These are phyloP conservation scores for Beroe forskalii DNA, from an alignment of 37 sponge, comb jelly and placozoan species.

Conservation along the genomic window DNA sequence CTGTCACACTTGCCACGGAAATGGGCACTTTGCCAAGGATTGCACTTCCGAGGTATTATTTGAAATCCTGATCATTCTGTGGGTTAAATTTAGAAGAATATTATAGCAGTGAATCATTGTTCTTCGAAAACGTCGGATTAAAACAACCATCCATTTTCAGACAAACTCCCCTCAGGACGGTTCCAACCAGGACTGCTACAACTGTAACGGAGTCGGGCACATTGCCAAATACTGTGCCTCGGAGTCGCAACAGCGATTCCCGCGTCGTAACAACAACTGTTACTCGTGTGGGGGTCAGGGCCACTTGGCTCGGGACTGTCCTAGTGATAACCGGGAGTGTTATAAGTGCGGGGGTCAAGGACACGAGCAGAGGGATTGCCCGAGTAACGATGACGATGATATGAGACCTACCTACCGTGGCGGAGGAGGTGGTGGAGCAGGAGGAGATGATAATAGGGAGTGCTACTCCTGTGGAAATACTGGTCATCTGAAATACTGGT, in stretches of 20 bases:
- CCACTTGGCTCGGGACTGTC: conserved; percentile 44
- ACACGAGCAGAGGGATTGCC: conserved; percentile 21
- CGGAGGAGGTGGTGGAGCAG: too few species aligned
- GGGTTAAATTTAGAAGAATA: too few species aligned
- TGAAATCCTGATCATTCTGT: neutral
- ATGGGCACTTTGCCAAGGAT: conserved; percentile 20
- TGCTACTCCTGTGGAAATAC: too few species aligned
- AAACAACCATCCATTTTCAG: too few species aligned
- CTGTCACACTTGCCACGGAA: conserved; percentile 2
- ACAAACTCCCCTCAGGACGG: conserved; percentile 25
- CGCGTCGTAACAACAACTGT: neutral
- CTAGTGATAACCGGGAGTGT: conserved; percentile 5
- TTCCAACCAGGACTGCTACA: conserved; percentile 16
- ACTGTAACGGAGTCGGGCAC: conserved; percentile 53
- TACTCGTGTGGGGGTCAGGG: conserved; percentile 32
- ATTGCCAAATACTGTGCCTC: conserved; percentile 51
- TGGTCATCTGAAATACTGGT: too few species aligned
- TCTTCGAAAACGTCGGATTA: too few species aligned
- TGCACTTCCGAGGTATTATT: conserved; percentile 20
- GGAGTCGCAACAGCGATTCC: neutral
- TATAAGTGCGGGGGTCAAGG: conserved; percentile 23
- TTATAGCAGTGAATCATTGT: too few species aligned
- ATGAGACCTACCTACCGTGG: too few species aligned
- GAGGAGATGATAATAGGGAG: too few species aligned
- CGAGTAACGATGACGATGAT: conserved; percentile 6